phyloP scores from a whole-genome alignment of 2,113 vertebrate genomes.

The Tychaedon coryphoeus region DNA sequence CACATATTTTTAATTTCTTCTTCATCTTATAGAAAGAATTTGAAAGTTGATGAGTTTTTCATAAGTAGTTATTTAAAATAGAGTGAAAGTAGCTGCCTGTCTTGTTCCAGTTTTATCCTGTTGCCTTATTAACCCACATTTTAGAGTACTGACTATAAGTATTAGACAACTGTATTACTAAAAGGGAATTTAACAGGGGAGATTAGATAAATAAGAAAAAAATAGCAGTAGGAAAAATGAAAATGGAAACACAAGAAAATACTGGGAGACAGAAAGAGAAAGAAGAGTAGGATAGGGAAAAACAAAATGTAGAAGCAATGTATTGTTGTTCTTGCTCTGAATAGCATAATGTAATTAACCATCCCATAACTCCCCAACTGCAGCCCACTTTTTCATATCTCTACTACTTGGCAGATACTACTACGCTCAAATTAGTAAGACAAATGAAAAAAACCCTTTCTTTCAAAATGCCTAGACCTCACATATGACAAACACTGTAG shows the following conservation, averaged over 20 bases:
- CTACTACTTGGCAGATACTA: neutral
- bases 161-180: neutral
- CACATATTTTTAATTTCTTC: neutral
- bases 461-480: neutral
- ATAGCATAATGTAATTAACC: neutral
- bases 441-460: fast-evolving
- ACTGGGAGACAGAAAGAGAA: neutral
- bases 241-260: neutral
- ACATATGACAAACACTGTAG: neutral
- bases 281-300: neutral
- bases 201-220: neutral
- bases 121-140: neutral
- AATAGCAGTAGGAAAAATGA: neutral
- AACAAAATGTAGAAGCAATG: neutral
- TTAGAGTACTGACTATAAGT: neutral
- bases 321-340: neutral
- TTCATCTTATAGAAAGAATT: neutral
- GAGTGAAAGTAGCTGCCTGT: neutral
- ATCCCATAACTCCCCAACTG: neutral
- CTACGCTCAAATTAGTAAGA: neutral
- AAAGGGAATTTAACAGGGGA: neutral
- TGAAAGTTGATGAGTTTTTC: neutral
- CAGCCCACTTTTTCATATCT: neutral
- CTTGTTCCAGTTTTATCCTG: neutral
- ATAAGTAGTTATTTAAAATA: neutral